Percentiles rank a stretch among this genome's conserved stretches.
Conservation (phyloP, 2,113 vertebrate species). For the Perognathus longimembris region DNA sequence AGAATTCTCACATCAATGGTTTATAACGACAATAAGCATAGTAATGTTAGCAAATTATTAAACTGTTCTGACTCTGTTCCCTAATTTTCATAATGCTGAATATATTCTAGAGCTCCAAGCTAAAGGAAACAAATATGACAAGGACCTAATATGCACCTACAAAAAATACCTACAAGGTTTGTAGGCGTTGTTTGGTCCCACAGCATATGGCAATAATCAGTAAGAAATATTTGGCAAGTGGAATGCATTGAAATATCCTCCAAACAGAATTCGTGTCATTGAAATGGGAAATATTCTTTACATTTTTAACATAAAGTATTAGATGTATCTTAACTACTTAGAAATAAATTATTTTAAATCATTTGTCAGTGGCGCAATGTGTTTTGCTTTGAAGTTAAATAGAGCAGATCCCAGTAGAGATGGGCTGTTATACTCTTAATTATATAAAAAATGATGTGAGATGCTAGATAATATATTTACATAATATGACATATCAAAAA, state of each 20-base stretch:
- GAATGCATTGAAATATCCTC: not conserved
- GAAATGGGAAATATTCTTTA: not conserved
- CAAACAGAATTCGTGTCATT: not conserved
- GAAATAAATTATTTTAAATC: not conserved
- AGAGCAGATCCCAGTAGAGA: not conserved
- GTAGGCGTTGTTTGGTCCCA: not conserved
- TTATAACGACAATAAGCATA: conserved; percentile 18
- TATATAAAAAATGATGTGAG: not conserved
- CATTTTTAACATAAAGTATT: not conserved
- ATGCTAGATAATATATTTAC: not conserved
- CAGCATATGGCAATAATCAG: not conserved
- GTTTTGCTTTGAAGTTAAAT: not conserved
- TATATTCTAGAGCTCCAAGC: not conserved
- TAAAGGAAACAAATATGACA: conserved; percentile 29
- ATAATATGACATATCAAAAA: not conserved
- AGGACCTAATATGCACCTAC: not conserved
- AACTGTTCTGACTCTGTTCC: conserved; percentile 7
- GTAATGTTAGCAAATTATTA: not conserved
- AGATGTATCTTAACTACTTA: not conserved
- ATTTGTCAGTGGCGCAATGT: not conserved
- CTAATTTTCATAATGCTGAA: conserved; percentile 33
- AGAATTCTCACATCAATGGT: not conserved
- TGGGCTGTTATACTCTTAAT: not conserved
- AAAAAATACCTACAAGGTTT: not conserved
- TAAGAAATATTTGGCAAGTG: not conserved